These are phyloP conservation scores for Pocillopora meandrina DNA, from an alignment of 92 coral and sea anemone species.

Conservation along the genomic window DNA sequence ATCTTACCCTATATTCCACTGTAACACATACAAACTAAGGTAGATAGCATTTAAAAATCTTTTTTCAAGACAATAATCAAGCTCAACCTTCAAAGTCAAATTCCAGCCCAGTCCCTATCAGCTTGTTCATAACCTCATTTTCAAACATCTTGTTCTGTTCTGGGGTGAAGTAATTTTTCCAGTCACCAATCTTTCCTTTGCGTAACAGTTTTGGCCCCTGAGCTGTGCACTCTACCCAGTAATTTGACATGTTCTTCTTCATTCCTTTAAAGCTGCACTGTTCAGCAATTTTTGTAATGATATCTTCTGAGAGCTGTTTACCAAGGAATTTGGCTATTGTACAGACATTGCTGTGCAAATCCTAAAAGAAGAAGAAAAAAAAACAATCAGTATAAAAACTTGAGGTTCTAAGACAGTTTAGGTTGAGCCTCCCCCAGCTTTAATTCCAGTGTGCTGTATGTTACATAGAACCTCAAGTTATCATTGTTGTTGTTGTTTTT, in stretches of 20 bases:
- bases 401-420: neutral
- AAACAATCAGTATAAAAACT: too few relatives aligned
- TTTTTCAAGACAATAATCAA: too few relatives aligned
- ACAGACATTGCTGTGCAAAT: conserved; percentile 22
- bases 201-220: conserved; percentile 26
- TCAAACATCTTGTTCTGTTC: conserved; percentile 26
- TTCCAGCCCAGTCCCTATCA: conserved; percentile 23
- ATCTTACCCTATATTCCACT: too few relatives aligned
- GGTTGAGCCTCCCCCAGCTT: neutral
- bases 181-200: conserved; percentile 47
- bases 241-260: conserved; percentile 18
- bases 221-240: neutral
- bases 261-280: conserved; percentile 45
- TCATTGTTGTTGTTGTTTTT: too few relatives aligned
- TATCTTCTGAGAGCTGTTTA: conserved; percentile 30
- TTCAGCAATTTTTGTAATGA: conserved; percentile 13
- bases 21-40: too few relatives aligned
- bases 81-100: conserved; percentile 25
- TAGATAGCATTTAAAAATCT: too few relatives aligned
- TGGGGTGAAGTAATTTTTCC: conserved; percentile 47
- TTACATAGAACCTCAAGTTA: too few relatives aligned
- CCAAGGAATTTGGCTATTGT: conserved; percentile 41
- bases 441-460: neutral
- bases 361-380: neutral
- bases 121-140: conserved; percentile 25